These are phyloP conservation scores for Silurus meridionalis DNA, from an alignment of 2,113 vertebrate species.

Conservation along the genomic window DNA sequence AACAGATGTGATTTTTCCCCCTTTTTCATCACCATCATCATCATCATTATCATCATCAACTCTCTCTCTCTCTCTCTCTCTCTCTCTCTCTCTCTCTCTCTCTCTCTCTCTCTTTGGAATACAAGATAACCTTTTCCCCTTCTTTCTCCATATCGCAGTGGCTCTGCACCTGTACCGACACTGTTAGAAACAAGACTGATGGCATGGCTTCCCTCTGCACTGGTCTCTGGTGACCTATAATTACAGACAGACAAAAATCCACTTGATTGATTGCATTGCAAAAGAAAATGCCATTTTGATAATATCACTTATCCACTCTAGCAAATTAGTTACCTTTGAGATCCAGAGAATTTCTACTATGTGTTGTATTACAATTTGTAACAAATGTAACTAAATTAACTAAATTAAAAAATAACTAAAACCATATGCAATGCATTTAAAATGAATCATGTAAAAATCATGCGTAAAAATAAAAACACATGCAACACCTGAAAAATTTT, in stretches of 20 bases:
- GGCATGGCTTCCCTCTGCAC: constrained; percentile 35
- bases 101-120: constrained; percentile 44
- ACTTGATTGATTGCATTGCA: constrained; percentile 46
- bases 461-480: neutral
- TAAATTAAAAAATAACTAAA: neutral
- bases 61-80: constrained; percentile 32
- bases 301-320: constrained; percentile 10
- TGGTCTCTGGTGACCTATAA: constrained; percentile 53
- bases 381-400: too few species aligned
- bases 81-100: constrained; percentile 9
- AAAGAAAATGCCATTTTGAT: constrained; percentile 16
- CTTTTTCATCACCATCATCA: constrained; percentile 26
- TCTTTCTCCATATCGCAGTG: constrained; percentile 47
- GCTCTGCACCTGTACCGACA: constrained; percentile 65
- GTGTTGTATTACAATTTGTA: neutral
- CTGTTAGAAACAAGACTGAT: constrained; percentile 44
- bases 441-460: neutral
- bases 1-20: constrained; percentile 74
- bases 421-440: neutral
- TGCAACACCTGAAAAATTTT: neutral
- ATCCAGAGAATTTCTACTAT: neutral
- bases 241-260: constrained; percentile 44
- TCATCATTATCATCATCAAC: too few species aligned
- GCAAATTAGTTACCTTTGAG: neutral
- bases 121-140: constrained; percentile 72